A percentile compares a stretch with the other conserved stretches of the same genome.
phyloP scores from a whole-genome alignment of 1,140 invertebrate species.

The Brachionus angularis region DNA sequence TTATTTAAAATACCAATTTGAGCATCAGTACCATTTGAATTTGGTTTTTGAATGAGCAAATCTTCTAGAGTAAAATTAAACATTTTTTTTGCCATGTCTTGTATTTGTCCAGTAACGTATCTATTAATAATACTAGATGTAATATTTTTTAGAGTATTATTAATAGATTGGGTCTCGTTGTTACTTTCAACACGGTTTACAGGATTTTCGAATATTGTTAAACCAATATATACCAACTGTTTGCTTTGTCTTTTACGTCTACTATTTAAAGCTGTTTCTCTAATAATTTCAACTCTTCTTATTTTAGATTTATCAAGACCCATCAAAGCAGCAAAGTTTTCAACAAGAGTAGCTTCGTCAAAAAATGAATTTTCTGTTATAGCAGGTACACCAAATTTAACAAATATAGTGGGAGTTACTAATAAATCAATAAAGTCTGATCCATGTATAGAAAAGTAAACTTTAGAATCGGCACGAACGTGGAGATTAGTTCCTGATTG shows the following conservation, averaged over 20 bases:
- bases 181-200: background rate
- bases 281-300: constrained; percentile 28
- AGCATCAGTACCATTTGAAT: constrained; percentile 22
- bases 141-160: background rate
- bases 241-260: background rate
- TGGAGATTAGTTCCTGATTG: constrained; percentile 29
- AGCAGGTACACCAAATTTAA: constrained; percentile 37
- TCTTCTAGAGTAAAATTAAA: background rate
- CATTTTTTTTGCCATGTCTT: background rate
- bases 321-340: constrained; percentile 22
- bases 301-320: constrained; percentile 1
- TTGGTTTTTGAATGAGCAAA: constrained; percentile 23
- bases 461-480: background rate
- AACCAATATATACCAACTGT: constrained; percentile 1
- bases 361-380: constrained; percentile 10
- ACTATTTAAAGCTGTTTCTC: background rate
- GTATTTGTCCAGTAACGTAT: constrained; percentile 2
- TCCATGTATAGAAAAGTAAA: constrained; percentile 24
- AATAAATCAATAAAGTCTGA: constrained; percentile 31
- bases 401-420: constrained; percentile 19
- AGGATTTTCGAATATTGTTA: constrained; percentile 36
- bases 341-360: background rate
- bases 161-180: background rate
- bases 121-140: constrained; percentile 12
- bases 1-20: constrained; percentile 17